phyloP scores from a whole-genome alignment of 2,888 invertebrate genomes.

The Blomia tropicalis region DNA sequence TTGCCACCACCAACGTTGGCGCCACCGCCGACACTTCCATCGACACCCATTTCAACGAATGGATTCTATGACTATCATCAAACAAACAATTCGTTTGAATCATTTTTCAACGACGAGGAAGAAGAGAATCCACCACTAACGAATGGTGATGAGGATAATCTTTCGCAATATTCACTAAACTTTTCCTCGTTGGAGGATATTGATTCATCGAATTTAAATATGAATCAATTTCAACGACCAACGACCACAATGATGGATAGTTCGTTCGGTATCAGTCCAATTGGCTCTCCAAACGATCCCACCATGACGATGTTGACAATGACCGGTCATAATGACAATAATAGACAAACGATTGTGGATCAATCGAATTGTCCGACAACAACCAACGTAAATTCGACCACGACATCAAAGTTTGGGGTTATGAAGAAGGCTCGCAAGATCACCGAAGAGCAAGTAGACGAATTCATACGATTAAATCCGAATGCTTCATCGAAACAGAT shows the following conservation, averaged over 20 bases:
- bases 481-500: not conserved
- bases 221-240: not conserved
- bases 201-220: not conserved
- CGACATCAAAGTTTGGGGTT: not conserved
- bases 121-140: too few species aligned
- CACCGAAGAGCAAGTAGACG: not conserved
- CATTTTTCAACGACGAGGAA: too few species aligned
- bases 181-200: too few species aligned
- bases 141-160: too few species aligned
- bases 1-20: not conserved
- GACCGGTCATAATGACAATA: too few species aligned
- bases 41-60: too few species aligned
- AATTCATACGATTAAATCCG: not conserved
- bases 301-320: too few species aligned
- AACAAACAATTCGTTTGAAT: not conserved
- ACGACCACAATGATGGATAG: not conserved
- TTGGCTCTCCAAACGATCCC: not conserved
- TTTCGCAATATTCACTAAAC: too few species aligned
- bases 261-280: not conserved
- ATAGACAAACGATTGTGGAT: too few species aligned
- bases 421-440: not conserved
- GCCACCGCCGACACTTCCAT: too few species aligned
- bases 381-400: not conserved
- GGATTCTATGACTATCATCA: not conserved
- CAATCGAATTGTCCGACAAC: not conserved